Base-by-base conservation (phyloP, 2,797 vertebrate genomes). In the Sternarchorhynchus goeldii region DNA sequence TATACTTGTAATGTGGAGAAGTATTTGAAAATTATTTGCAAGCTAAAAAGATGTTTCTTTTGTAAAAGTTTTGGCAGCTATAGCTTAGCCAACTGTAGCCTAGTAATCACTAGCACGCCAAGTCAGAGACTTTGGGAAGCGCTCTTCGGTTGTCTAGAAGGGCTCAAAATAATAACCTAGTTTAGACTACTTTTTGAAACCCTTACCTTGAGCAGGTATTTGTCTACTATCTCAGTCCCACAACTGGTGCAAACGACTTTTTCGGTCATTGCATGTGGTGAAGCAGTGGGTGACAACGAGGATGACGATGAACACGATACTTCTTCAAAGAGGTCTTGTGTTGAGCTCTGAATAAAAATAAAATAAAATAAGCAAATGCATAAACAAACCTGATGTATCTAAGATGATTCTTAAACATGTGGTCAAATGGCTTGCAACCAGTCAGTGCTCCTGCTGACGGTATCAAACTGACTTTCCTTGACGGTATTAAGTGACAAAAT, bases 171-270 rank as follows among this genome's bases (percentile, higher is more conserved):
- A 50, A 50, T 50, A 50, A 3, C 12, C 45, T 34, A 1, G 39
- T 32, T 25, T 17, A 63, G 4, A 16, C 6, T n/a, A 4, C 1
- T 7, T 4, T 58, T 18, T 14, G 31, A 5, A 5, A 8, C 3
- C 2, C 83, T 86, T 88, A 98, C 97, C 96, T 99, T 97, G 25
- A 99, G 95, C 55, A 99, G 93, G 88, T 97, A 98, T 83, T 96
- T 93, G 91, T 99, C 97, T 84, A 95, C 89, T 16, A 99, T 99
- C 78, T 96, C 95, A 90, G 92, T 90, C 73, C 96, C 95, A 76
- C 97, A 99, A 86, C 94, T 95, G 78, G 91, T 93, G 82, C 97
- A 99, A 76, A 95, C 73, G 29, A 90, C 91, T 68, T 92, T 95
- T 77, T 91, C 88, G 5, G 90, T 91, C 92, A 94, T 93, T 87